Evolutionary conservation across 2,797 vertebrate genomes (phyloP), one percentile per base, ranked within the genome.

Genomic region (Amazona finschi): DNA sequence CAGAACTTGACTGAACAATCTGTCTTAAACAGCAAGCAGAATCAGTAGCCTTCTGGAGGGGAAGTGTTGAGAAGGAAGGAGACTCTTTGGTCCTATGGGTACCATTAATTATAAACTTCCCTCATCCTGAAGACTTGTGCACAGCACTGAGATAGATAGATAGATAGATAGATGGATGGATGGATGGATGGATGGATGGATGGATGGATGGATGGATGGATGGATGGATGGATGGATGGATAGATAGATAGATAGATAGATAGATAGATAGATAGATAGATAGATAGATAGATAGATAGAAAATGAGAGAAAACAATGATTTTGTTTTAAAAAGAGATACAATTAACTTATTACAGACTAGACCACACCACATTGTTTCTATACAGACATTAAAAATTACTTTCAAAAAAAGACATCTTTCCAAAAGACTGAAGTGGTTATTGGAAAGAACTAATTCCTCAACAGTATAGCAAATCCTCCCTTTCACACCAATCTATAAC

Each of bases 21-120:
- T 61, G 25, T 74, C 55, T 87, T 66, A 61, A 61, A 84, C 22
- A 72, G 69, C 53, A 94, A 85, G 53, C 5, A 91, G 38, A 76
- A 49, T 91, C 83, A 67, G 75, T 21, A 70, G 24, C 66, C 21
- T 91, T 90, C 73, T 55, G 44, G 47, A 94, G 52, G 10, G 75
- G 12, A 74, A 60, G 9, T 16, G 20, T 39, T 79, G 62, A 50
- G 9, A 67, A 65, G 20, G 28, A 88, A 72, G 33, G 5, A 66
- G 25, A 62, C 9, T 36, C 58, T 89, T 77, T 44, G 86, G 43
- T 64, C 61, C 87, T 75, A 72, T 15, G 66, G 46, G 30, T 65
- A 72, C 44, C 58, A 52, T 57, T 53, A 47, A 66, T 78, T 58
- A 87, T 27, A 76, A 89, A 86, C 25, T 71, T 81, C n/a, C 52